phyloP scores from a whole-genome alignment of 2,113 vertebrate genomes.

The Daphoenositta chrysoptera region DNA sequence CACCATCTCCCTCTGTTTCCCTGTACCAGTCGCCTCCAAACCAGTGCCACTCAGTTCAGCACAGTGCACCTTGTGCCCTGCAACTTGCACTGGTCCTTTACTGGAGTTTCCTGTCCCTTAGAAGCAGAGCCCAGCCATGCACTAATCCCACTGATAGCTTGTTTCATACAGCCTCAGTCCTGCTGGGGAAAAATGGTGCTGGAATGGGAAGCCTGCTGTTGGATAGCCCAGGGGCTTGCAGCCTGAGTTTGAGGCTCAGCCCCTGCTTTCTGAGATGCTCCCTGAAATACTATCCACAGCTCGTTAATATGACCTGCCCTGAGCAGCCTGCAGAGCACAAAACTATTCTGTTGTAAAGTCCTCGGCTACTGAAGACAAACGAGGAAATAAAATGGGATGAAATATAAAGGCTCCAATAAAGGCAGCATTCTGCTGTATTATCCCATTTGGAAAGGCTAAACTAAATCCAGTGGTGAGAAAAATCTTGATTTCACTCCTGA shows the following conservation, averaged over 20 bases:
- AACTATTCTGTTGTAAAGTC: background rate
- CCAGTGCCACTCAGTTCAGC: background rate
- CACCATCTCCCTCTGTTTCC: background rate
- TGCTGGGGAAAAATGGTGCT: background rate
- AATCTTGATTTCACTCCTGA: conserved; percentile 16
- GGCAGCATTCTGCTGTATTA: background rate
- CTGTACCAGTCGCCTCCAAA: background rate
- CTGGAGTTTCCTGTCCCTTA: background rate
- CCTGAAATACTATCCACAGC: background rate
- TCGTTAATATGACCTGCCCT: background rate
- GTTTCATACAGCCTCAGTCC: background rate
- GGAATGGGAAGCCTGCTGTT: background rate
- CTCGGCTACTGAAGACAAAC: background rate
- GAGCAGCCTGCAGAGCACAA: background rate
- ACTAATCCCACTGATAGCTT: background rate
- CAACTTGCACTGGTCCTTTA: background rate
- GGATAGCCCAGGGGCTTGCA: background rate
- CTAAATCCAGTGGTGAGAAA: background rate
- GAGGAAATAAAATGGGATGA: background rate
- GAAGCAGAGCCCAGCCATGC: background rate
- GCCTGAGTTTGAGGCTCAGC: background rate
- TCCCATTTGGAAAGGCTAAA: background rate
- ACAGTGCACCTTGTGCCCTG: background rate
- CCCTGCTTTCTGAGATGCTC: background rate
- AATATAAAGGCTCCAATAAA: background rate